A percentile compares a stretch with the other conserved stretches of the same genome.
Conservation (phyloP, 2,888 invertebrate genomes). For the Chirona hameri region DNA sequence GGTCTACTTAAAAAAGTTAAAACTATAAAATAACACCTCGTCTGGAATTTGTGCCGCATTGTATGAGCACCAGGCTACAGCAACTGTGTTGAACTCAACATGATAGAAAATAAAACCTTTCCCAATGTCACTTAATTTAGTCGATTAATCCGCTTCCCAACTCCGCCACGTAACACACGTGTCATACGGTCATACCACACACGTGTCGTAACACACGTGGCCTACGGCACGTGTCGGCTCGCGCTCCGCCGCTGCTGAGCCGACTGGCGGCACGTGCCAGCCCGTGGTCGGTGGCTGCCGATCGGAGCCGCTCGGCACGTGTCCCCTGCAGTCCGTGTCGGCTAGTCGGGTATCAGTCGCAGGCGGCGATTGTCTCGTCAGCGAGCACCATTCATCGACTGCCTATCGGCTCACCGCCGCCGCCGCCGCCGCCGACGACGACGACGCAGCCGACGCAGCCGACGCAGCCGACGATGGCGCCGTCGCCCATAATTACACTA, state of each 20-base stretch:
- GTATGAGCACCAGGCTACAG: no score
- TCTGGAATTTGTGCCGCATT: no score
- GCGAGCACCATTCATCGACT: background rate
- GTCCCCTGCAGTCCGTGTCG: background rate
- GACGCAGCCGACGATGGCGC: no score
- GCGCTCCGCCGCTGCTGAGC: background rate
- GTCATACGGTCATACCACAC: no score
- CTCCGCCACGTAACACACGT: background rate
- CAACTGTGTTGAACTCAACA: no score
- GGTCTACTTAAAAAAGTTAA: no score
- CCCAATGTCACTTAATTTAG: no score
- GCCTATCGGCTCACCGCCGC: background rate
- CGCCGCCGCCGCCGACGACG: background rate
- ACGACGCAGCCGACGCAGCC: no score
- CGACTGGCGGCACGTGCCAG: background rate
- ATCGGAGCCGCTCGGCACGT: background rate
- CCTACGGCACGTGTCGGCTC: background rate
- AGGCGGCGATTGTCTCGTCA: background rate
- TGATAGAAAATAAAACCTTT: no score
- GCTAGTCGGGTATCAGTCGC: background rate
- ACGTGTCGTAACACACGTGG: background rate
- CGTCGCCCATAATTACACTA: background rate
- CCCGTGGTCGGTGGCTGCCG: background rate
- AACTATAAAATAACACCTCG: no score
- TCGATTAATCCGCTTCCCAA: background rate